Evolutionary conservation across 30 jellyfish, hydroid and myxozoan species (phyloP).

Genomic region (Morbakka virulenta): DNA sequence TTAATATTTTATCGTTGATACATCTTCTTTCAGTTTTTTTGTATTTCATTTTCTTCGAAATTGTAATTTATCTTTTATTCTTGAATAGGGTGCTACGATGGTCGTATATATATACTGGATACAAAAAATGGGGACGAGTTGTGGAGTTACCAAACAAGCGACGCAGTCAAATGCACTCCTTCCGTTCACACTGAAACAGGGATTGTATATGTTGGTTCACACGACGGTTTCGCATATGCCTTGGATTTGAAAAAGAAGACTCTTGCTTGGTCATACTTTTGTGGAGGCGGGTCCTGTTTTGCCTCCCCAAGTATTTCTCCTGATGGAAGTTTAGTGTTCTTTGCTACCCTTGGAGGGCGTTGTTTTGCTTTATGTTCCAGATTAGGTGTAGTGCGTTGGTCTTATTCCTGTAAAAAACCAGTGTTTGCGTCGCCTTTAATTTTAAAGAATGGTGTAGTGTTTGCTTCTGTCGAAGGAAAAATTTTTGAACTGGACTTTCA

Average conservation of each 20-base stretch:
- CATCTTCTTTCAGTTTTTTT: too few species aligned
- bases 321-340: conserved; percentile 9
- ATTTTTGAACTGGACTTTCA: conserved; percentile 5
- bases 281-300: conserved; percentile 71
- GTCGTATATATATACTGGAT: conserved; percentile 47
- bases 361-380: conserved; percentile 2
- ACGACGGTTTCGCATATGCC: conserved; percentile 63
- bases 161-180: conserved; percentile 73
- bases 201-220: conserved; percentile 63
- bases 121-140: conserved; percentile 31
- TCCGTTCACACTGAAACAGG: conserved; percentile 23
- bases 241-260: conserved; percentile 15
- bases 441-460: background rate
- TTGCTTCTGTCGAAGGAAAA: conserved; percentile 65
- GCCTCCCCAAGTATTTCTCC: conserved; percentile 54
- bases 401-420: conserved; percentile 38
- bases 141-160: conserved; percentile 67
- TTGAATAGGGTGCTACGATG: conserved; percentile 95
- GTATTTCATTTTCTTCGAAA: background rate
- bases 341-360: conserved; percentile 59
- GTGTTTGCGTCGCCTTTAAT: conserved; percentile 64
- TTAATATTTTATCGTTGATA: too few species aligned
- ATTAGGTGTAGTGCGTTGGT: conserved; percentile 58
- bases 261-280: conserved; percentile 21
- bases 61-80: background rate